phyloP scores from a whole-genome alignment of 2,113 vertebrate species.

The Ibidorhyncha struthersii region DNA sequence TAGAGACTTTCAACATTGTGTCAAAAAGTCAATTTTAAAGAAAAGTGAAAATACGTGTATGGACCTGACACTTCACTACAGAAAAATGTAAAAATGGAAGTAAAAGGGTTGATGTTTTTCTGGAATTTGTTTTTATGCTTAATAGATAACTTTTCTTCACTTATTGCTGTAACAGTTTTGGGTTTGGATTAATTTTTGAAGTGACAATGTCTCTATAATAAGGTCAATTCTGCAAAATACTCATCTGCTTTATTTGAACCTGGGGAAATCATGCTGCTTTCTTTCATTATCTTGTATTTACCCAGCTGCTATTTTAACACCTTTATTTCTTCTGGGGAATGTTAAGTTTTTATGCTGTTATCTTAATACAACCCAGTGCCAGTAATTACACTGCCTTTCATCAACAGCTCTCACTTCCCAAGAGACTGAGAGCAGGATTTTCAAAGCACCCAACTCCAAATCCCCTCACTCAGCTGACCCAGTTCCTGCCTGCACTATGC shows the following conservation, averaged over 20 bases:
- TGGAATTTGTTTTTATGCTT: neutral
- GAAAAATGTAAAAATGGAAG: neutral
- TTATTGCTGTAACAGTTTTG: neutral
- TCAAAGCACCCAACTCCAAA: neutral
- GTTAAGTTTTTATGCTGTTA: constrained; percentile 31
- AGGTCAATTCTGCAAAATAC: neutral
- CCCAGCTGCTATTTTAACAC: constrained; percentile 31
- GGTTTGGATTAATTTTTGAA: neutral
- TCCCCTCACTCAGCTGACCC: neutral
- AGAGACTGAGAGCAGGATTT: neutral
- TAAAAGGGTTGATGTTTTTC: neutral
- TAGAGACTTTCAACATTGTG: neutral
- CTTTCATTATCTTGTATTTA: constrained; percentile 32
- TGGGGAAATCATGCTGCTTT: neutral
- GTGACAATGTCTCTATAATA: neutral
- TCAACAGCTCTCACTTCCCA: neutral
- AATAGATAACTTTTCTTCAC: neutral
- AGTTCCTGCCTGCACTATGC: neutral
- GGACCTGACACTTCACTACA: neutral
- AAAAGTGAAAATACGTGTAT: neutral
- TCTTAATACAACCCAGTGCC: neutral
- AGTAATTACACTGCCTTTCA: neutral
- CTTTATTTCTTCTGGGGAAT: constrained; percentile 34
- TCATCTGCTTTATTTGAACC: neutral
- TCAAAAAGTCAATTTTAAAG: neutral